These are phyloP conservation scores for Avahi laniger DNA, from an alignment of 2,797 vertebrate species.

Conservation along the genomic window DNA sequence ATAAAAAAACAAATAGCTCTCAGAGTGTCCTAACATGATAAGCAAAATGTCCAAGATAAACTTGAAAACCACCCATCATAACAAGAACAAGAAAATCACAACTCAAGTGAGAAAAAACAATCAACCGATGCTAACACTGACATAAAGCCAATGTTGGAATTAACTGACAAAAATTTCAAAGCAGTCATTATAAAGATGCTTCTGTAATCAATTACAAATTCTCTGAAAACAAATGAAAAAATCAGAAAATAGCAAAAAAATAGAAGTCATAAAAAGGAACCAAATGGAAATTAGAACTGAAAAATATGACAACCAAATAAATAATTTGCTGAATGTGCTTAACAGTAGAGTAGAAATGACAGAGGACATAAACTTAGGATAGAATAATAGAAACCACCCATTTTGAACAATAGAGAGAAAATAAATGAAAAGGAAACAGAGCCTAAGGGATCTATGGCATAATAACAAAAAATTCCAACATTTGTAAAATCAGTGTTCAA, in stretches of 20 bases:
- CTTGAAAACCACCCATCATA: slow-evolving; percentile 37
- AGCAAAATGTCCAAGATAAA: slow-evolving; percentile 30
- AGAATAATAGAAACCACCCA: slow-evolving; percentile 11
- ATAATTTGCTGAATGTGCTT: slow-evolving; percentile 34
- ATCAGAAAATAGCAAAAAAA: slow-evolving; percentile 37
- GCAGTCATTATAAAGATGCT: slow-evolving; percentile 49
- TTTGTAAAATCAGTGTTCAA: not conserved
- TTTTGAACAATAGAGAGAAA: slow-evolving; percentile 21
- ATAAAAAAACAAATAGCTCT: slow-evolving; percentile 20
- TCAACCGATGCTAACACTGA: slow-evolving; percentile 8
- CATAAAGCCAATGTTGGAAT: slow-evolving; percentile 56
- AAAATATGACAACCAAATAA: slow-evolving; percentile 43
- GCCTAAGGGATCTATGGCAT: not conserved
- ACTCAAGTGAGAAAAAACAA: slow-evolving; percentile 30
- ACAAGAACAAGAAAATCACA: slow-evolving; percentile 54
- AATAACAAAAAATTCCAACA: slow-evolving; percentile 25
- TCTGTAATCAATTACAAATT: slow-evolving; percentile 65
- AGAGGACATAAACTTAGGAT: slow-evolving; percentile 9
- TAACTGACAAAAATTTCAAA: slow-evolving; percentile 58
- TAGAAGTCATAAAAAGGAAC: not conserved
- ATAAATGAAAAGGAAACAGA: slow-evolving; percentile 14
- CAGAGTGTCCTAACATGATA: not conserved
- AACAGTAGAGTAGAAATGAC: not conserved
- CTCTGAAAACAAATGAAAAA: slow-evolving; percentile 54
- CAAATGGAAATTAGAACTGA: slow-evolving; percentile 55